Conservation (phyloP, 2,113 vertebrate species). For the Anser brachyrhynchus region DNA sequence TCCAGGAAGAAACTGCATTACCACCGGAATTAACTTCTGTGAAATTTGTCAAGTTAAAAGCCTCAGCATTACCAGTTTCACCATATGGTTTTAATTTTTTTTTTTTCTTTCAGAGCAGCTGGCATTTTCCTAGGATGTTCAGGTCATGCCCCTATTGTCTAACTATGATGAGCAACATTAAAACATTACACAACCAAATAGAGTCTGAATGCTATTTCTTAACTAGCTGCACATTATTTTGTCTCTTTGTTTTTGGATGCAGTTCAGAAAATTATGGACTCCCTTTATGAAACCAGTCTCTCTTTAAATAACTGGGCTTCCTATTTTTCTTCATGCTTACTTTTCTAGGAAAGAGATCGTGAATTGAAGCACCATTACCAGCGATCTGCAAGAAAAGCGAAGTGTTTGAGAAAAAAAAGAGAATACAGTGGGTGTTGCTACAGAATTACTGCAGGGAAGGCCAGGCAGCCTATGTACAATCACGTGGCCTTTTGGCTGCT, state of each 20-base stretch:
- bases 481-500: neutral
- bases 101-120: slow-evolving; percentile 44
- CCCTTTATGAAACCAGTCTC: neutral
- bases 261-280: neutral
- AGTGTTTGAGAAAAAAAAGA: neutral
- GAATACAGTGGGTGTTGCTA: neutral
- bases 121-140: slow-evolving; percentile 51
- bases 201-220: slow-evolving; percentile 21
- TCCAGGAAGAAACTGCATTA: slow-evolving; percentile 9
- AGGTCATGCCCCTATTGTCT: slow-evolving; percentile 58
- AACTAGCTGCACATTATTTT: slow-evolving; percentile 7
- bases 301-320: neutral
- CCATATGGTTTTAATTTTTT: slow-evolving; percentile 46
- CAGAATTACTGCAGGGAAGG: neutral
- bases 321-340: neutral
- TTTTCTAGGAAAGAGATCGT: neutral
- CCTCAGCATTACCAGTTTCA: neutral
- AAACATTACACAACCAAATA: slow-evolving; percentile 31
- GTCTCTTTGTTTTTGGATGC: neutral
- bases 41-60: slow-evolving; percentile 46
- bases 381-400: neutral
- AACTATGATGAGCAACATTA: slow-evolving; percentile 26
- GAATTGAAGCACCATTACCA: neutral
- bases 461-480: neutral
- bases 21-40: neutral